Percentiles rank a stretch among this genome's conserved stretches.
Conservation (phyloP, 2,797 vertebrate species). For the Rhyacichthys aspro region DNA sequence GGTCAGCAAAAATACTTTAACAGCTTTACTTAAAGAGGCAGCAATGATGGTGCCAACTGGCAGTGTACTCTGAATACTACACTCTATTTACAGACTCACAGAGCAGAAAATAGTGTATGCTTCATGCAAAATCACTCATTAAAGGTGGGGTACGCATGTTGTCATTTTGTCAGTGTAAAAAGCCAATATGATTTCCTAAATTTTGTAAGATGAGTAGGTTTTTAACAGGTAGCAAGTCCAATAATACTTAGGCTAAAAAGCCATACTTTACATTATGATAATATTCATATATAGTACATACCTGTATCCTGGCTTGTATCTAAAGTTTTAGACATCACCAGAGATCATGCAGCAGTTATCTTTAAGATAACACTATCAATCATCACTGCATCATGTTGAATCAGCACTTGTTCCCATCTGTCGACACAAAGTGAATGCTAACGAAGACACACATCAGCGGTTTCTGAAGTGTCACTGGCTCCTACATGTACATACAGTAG, state of each 20-base stretch:
- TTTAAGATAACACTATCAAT: slow-evolving; percentile 52
- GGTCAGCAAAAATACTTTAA: slow-evolving; percentile 60
- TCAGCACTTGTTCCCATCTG: slow-evolving; percentile 44
- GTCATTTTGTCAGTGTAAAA: too few species aligned
- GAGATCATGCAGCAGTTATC: slow-evolving; percentile 39
- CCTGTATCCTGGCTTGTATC: too few species aligned
- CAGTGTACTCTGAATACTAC: slow-evolving; percentile 3
- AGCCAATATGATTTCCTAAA: too few species aligned
- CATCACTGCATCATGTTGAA: slow-evolving; percentile 55
- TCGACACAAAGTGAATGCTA: slow-evolving; percentile 52
- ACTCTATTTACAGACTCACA: slow-evolving; percentile 15
- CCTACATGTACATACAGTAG: slow-evolving; percentile 19
- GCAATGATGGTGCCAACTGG: slow-evolving; percentile 30
- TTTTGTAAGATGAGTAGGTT: too few species aligned
- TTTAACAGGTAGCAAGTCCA: too few species aligned
- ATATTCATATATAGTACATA: too few species aligned
- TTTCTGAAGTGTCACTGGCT: slow-evolving; percentile 52
- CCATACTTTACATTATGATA: too few species aligned
- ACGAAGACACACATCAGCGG: slow-evolving; percentile 63
- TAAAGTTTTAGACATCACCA: slow-evolving; percentile 17
- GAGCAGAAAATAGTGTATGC: background rate
- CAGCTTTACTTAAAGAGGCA: slow-evolving; percentile 37
- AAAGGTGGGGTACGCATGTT: background rate
- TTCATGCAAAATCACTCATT: slow-evolving; percentile 1
- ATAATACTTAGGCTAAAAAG: too few species aligned